These are phyloP conservation scores for Sebastes cheni DNA, from an alignment of 2,797 vertebrate species.

Conservation along the genomic window DNA sequence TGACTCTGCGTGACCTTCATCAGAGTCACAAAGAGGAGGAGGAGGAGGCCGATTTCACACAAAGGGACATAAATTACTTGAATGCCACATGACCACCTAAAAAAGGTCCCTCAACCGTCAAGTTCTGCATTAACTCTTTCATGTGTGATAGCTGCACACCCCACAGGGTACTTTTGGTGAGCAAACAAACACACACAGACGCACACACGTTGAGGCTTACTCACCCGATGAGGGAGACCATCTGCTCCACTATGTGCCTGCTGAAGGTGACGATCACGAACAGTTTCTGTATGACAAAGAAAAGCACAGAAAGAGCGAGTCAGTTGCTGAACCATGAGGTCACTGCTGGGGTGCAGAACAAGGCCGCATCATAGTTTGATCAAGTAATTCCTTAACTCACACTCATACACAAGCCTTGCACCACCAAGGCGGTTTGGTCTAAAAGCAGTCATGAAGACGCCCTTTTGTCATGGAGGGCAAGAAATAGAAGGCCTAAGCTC, in stretches of 20 bases:
- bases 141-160: conserved; percentile 30
- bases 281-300: conserved; percentile 89
- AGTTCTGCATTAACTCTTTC: conserved; percentile 60
- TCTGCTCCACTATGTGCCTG: conserved; percentile 94
- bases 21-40: conserved; percentile 15
- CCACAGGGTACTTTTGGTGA: conserved; percentile 20
- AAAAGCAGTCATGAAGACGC: conserved; percentile 39
- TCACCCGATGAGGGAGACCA: conserved; percentile 94
- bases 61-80: conserved; percentile 41
- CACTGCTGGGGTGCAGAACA: conserved; percentile 34
- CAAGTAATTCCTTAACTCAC: conserved; percentile 36
- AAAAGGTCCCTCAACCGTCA: conserved; percentile 34
- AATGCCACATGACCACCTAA: conserved; percentile 19
- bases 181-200: not conserved
- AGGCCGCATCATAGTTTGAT: conserved; percentile 58
- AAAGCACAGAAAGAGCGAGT: conserved; percentile 53
- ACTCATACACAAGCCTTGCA: conserved; percentile 12
- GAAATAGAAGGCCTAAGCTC: conserved; percentile 43
- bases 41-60: conserved; percentile 43
- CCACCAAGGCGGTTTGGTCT: conserved; percentile 30
- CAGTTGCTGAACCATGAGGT: conserved; percentile 59
- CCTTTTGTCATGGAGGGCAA: conserved; percentile 44
- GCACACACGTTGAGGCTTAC: conserved; percentile 76
- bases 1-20: conserved; percentile 17
- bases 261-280: conserved; percentile 95